Base-by-base conservation (phyloP, 1,140 invertebrate genomes). In the Drosophila biarmipes region DNA sequence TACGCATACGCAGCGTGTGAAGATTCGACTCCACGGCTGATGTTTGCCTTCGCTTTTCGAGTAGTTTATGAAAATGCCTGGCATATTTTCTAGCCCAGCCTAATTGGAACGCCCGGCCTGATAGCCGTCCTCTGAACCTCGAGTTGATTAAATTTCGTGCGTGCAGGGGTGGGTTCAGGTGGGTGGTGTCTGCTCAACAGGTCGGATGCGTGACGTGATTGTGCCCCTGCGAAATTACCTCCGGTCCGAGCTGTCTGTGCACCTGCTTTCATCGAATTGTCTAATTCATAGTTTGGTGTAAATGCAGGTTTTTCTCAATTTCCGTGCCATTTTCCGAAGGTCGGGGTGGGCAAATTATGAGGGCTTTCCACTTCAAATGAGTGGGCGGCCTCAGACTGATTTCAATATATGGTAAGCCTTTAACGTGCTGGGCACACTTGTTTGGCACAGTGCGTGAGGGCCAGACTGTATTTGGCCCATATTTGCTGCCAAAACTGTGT, bases 91-190 rank as follows among this genome's bases (percentile, higher is more conserved):
- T 31, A 29, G 14, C 5, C 8, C 43, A 10, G 27, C 27, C 54
- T 86, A 87, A 87, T 82, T 82, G 69, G 77, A 82, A 49, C 37
- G 29, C 43, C 40, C 10, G n/a, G n/a, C 75, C 38, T 43, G 61
- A 21, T 43, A 67, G 52, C 68, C n/a, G 35, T 27, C 40, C 45
- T 45, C n/a, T 40, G n/a, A 17, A 38, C 40, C 55, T 59, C 68
- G 11, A 57, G 53, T 82, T 87, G 79, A 87, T 89, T 87, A 78
- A 75, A 78, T 82, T 89, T 81, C 24, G 10, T 53, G 38, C 38
- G 29, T 51, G 27, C 27, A 17, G 2, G 10, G 46, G 15, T 27
- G 31, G 15, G 19, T 43, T 15, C 19, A 42, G 29, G 21, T 48
- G 29, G 15, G 45, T 15, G 12, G 29, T 55, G 40, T 10, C 40